phyloP scores from a whole-genome alignment of 2,888 invertebrate species.

The Noctua fimbriata region DNA sequence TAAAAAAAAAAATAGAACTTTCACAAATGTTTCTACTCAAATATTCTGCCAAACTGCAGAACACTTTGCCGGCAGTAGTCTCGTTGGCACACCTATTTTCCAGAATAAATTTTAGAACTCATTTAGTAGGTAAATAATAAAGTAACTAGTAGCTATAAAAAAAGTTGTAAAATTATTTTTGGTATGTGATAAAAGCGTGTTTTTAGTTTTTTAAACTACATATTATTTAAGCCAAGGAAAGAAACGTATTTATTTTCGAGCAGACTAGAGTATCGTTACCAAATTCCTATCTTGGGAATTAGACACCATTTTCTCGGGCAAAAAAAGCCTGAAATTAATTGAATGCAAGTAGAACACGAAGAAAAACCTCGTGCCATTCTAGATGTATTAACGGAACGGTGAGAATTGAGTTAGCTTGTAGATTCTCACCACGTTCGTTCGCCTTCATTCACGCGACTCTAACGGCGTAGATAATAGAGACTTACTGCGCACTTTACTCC shows the following conservation, averaged over 20 bases:
- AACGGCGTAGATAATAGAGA: conserved; percentile 89
- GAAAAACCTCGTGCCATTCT: conserved; percentile 70
- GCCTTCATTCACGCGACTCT: conserved; percentile 89
- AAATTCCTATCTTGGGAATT: neutral
- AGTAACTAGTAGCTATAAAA: too few species aligned
- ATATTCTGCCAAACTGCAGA: too few species aligned
- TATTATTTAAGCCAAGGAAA: neutral
- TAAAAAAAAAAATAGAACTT: too few species aligned
- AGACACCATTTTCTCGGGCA: neutral
- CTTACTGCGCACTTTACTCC: conserved; percentile 89
- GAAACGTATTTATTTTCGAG: neutral
- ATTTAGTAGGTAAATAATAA: neutral
- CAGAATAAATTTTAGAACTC: too few species aligned
- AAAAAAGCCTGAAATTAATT: conserved; percentile 69
- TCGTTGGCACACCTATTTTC: too few species aligned
- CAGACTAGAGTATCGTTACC: neutral
- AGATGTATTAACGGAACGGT: conserved; percentile 74
- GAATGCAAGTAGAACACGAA: conserved; percentile 72
- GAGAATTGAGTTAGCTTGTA: conserved; percentile 85
- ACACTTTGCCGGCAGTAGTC: too few species aligned
- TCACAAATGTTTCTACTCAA: too few species aligned
- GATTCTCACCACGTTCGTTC: conserved; percentile 86
- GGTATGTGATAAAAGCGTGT: neutral
- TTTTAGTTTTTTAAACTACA: neutral
- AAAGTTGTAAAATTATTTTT: neutral